Evolutionary conservation across 2,113 vertebrate genomes (phyloP), one percentile per base, ranked within the genome.

Genomic region (Fulica atra): DNA sequence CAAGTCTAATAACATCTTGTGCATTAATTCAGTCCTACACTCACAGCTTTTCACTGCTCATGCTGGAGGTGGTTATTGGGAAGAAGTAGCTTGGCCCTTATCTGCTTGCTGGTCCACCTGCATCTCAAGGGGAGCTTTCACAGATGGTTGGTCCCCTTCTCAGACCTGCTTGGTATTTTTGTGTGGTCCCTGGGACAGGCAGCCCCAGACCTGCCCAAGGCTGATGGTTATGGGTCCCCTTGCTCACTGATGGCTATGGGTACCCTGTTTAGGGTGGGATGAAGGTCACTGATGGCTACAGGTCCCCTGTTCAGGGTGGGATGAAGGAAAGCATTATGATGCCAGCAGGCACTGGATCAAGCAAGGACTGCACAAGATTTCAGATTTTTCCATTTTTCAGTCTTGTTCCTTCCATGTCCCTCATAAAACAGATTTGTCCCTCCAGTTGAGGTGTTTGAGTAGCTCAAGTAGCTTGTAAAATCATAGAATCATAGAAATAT

Each of bases 161-260:
- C 16, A 33, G 53, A n/a, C 24, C 44, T 81, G 65, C 21, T 53
- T n/a, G n/a, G n/a, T n/a, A n/a, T n/a, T n/a, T n/a, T n/a, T n/a
- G n/a, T n/a, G n/a, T n/a, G n/a, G 26, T 12, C 36, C 16, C 35
- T 56, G 61, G 61, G 40, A 69, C 12, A 24, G 40, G 38, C 20
- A 91, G 33, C 12, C 53, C 26, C 53, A 60, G 21, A 7, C 15
- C 28, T n/a, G n/a, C n/a, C n/a, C n/a, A n/a, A 0, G 0, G 2
- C n/a, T 33, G 35, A 28, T 64, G 38, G 59, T 16, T 64, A 2
- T 48, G 25, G 61, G 33, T 29, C 21, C 8, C 25, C 35, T 15
- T 44, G 21, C 51, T 63, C 42, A 19, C 38, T 44, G 40, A 25
- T 56, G 51, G 7, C 51, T 50, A 2, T 29, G 14, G 31, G 26